Conservation (phyloP, 1,140 invertebrate species). For the Neodiprion pinetum region DNA sequence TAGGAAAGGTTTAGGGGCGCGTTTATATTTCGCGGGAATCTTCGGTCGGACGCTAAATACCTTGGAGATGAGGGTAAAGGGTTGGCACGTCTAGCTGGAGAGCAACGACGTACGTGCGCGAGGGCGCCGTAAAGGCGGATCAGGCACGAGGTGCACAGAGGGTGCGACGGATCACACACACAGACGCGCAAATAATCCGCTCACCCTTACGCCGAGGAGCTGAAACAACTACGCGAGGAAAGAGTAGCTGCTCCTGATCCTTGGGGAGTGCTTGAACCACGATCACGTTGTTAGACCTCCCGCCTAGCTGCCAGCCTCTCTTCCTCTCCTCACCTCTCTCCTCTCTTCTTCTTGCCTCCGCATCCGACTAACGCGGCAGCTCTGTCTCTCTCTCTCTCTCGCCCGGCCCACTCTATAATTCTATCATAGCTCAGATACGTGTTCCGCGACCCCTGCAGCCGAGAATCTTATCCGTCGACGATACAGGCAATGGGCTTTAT, state of each 20-base stretch:
- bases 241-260: slow-evolving; percentile 42
- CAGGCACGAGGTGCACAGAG: neutral
- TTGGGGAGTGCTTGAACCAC: slow-evolving; percentile 49
- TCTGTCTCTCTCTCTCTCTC: neutral
- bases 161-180: neutral
- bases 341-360: neutral
- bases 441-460: neutral
- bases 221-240: slow-evolving; percentile 21
- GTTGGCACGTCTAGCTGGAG: neutral
- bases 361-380: neutral
- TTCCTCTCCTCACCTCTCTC: neutral
- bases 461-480: neutral
- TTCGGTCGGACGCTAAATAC: slow-evolving; percentile 1
- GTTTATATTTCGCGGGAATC: slow-evolving; percentile 2
- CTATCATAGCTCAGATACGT: neutral
- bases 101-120: slow-evolving; percentile 2
- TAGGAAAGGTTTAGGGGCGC: neutral
- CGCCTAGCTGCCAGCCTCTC: slow-evolving; percentile 1
- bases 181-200: no score
- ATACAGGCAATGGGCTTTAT: neutral
- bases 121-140: neutral
- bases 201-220: neutral
- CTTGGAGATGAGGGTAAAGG: neutral
- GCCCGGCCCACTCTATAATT: neutral
- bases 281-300: slow-evolving; percentile 50